A percentile compares a stretch with the other conserved stretches of the same genome.
phyloP scores from a whole-genome alignment of 2,113 vertebrate species.

The Rousettus leschenaultii region DNA sequence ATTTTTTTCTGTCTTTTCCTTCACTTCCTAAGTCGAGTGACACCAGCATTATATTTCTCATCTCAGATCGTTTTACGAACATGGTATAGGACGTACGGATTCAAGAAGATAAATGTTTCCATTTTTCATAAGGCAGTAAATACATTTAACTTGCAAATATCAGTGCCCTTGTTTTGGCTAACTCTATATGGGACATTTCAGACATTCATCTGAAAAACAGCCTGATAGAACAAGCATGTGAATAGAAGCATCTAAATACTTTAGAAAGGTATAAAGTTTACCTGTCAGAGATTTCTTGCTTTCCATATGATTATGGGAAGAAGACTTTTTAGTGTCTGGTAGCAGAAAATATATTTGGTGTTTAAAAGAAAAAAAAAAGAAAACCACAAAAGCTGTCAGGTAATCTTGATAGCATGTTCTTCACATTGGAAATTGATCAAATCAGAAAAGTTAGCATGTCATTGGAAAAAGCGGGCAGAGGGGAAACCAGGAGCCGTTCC shows the following conservation, averaged over 20 bases:
- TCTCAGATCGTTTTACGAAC: neutral
- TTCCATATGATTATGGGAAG: neutral
- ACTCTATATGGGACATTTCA: neutral
- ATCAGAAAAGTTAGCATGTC: neutral
- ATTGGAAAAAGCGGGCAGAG: too few relatives aligned
- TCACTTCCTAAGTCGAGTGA: neutral
- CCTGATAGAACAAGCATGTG: neutral
- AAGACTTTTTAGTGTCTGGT: neutral
- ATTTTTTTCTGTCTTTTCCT: neutral
- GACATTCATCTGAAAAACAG: neutral
- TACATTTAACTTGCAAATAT: neutral
- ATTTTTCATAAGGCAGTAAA: neutral
- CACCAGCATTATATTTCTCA: neutral
- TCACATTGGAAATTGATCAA: neutral
- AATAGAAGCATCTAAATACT: neutral
- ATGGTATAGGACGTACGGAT: neutral
- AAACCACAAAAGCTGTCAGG: neutral
- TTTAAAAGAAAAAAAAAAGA: neutral
- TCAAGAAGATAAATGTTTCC: neutral
- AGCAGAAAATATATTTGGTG: neutral
- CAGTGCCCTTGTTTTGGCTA: neutral
- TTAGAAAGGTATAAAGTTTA: neutral
- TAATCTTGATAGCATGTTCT: neutral
- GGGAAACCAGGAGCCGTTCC: neutral
- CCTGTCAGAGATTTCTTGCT: neutral